Base-by-base conservation (phyloP, 2,888 invertebrate genomes). In the Polyploca ridens region DNA sequence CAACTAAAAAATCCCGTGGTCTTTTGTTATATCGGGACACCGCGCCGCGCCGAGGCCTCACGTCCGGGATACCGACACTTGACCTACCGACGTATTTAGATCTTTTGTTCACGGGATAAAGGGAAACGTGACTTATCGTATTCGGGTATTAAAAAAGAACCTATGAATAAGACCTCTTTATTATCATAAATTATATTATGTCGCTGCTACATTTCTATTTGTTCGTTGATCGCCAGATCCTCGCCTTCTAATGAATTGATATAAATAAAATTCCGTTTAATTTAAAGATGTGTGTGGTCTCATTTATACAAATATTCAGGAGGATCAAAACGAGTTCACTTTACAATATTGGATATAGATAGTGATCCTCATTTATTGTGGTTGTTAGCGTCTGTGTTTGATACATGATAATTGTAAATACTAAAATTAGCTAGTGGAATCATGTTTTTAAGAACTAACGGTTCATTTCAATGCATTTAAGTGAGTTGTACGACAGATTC, bases 61-160 rank as follows among this genome's bases (percentile, higher is more conserved):
- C 90, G 90, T 92, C 93, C 93, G 92, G 93, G 92, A 91, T 85
- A 85, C 88, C 84, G 83, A 86, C 91, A 90, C 93, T 93, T 93
- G 93, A 94, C 93, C 93, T 88, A 88, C 84, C 89, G 78, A 82
- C 87, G 85, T 87, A 88, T 92, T 90, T 89, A 89, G 90, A 87
- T 85, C 91, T 88, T 92, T 93, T 93, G 93, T 93, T 71, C 79
- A 68, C 71, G 72, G 83, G 76, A 90, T 87, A 91, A 90, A 88
- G 81, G 85, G 85, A 86, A 86, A 83, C 90, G 90, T 92, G 92
- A 90, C 91, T 88, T 88, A 90, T 88, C 86, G 85, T 82, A 84
- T 88, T 86, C 74, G 80, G 78, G 78, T 69, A 68, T 72, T 54
- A 71, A 79, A 84, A 86, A 86, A 27, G 84, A 86, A 81, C 68